A percentile compares a stretch with the other conserved stretches of the same genome.
Evolutionary conservation across 2,888 invertebrate genomes (phyloP).

Genomic region (Lochmaea crataegi): DNA sequence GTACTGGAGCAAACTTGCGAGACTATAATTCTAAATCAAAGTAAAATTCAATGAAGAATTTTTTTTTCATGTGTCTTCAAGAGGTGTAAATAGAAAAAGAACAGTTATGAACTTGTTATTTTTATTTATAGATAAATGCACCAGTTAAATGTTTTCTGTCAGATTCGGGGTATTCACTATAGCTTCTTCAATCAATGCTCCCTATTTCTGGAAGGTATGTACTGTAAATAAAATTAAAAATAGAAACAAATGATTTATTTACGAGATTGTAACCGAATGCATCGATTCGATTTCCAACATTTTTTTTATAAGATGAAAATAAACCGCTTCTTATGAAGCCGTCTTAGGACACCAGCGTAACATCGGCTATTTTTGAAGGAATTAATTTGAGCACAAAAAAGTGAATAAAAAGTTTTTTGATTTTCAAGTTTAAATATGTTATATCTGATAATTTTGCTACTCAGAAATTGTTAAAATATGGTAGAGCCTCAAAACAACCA

Average conservation of each 20-base stretch:
- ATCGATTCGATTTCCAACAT: constrained; percentile 8
- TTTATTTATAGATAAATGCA: constrained; percentile 2
- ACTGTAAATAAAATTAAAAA: constrained; percentile 21
- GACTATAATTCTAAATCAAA: too few relatives aligned
- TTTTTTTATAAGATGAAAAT: constrained; percentile 17
- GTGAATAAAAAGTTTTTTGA: too few relatives aligned
- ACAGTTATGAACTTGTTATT: constrained; percentile 1
- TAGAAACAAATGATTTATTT: constrained; percentile 20
- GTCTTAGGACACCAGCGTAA: neutral
- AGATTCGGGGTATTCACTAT: constrained; percentile 5
- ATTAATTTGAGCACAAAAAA: too few relatives aligned
- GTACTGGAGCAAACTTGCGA: too few relatives aligned
- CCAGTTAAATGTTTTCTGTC: constrained; percentile 1
- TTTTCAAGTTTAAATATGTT: too few relatives aligned
- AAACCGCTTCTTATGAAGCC: neutral
- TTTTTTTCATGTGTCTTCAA: neutral
- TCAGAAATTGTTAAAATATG: constrained; percentile 3
- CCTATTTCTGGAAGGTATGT: constrained; percentile 8
- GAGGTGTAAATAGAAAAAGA: constrained; percentile 1
- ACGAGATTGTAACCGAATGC: constrained; percentile 8
- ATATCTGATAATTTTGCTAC: constrained; percentile 12
- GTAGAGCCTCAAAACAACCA: too few relatives aligned
- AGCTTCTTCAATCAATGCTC: neutral
- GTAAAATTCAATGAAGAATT: too few relatives aligned
- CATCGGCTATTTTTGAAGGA: constrained; percentile 5